These are phyloP conservation scores for Cydia pomonella DNA, from an alignment of 1,140 invertebrate genomes.

Conservation along the genomic window DNA sequence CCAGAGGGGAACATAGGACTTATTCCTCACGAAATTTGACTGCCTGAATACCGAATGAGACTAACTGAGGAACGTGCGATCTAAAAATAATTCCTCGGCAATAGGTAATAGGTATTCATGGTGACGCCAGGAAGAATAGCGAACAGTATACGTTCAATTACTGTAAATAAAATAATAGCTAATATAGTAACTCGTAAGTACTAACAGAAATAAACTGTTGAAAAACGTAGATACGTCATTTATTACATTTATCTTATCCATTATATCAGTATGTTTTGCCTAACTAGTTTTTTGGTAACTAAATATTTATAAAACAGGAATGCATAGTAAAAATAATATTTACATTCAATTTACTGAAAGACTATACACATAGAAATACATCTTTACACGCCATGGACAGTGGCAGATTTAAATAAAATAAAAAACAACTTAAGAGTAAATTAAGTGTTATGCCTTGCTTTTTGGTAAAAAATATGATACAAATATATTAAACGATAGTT, in stretches of 20 bases:
- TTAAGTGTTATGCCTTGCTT: slow-evolving; percentile 18
- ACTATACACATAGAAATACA: slow-evolving; percentile 13
- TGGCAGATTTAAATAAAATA: background rate
- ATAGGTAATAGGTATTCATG: too few species aligned
- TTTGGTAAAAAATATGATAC: slow-evolving; percentile 6
- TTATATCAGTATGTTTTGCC: background rate
- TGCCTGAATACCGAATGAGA: too few species aligned
- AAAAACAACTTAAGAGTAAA: slow-evolving; percentile 4
- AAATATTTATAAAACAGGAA: slow-evolving; percentile 32
- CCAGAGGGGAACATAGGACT: too few species aligned
- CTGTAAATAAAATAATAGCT: too few species aligned
- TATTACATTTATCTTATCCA: background rate
- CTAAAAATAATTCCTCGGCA: too few species aligned
- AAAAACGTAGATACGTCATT: background rate
- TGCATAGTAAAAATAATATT: slow-evolving; percentile 14
- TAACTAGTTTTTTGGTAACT: slow-evolving; percentile 46
- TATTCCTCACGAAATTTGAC: too few species aligned
- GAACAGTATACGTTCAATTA: too few species aligned
- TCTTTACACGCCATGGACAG: background rate
- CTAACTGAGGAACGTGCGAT: too few species aligned
- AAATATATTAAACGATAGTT: background rate
- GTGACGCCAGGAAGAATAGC: too few species aligned
- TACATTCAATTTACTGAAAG: background rate
- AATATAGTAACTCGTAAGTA: background rate
- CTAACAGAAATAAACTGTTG: background rate